These are phyloP conservation scores for Adineta ricciae DNA, from an alignment of 2,888 invertebrate genomes.

Conservation along the genomic window DNA sequence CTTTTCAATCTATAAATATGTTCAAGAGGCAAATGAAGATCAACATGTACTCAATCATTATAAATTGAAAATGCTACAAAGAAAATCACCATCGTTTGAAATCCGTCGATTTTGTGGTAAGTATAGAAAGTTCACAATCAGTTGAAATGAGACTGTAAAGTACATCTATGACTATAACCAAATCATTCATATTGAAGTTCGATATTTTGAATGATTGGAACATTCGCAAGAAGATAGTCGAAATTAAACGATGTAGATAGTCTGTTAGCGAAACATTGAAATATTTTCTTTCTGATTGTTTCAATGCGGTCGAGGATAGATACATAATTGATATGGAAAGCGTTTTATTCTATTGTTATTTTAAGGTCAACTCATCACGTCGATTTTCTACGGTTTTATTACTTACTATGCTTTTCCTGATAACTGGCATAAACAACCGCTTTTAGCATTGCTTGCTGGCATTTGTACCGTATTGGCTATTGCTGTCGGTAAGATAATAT, in stretches of 20 bases:
- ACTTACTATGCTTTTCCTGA: slow-evolving; percentile 15
- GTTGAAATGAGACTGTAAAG: background rate
- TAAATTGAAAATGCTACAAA: background rate
- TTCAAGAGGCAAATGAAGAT: slow-evolving; percentile 57
- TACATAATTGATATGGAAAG: background rate
- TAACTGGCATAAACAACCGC: background rate
- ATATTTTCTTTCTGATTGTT: background rate
- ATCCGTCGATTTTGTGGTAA: background rate
- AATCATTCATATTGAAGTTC: background rate
- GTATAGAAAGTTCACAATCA: background rate
- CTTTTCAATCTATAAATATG: slow-evolving; percentile 72
- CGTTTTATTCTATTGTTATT: background rate
- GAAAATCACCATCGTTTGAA: background rate
- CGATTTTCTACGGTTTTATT: background rate
- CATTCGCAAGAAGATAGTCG: background rate
- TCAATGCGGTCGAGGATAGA: background rate
- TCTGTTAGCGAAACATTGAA: background rate
- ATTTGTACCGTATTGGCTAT: background rate
- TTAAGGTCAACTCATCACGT: background rate
- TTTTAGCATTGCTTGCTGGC: background rate
- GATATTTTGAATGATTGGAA: background rate
- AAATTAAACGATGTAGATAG: background rate
- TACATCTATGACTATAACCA: too few species aligned
- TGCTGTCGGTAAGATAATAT: background rate
- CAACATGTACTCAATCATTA: background rate